A percentile compares a stretch with the other conserved stretches of the same genome.
phyloP scores from a whole-genome alignment of 2,797 vertebrate genomes.

The Phalanger gymnotis region DNA sequence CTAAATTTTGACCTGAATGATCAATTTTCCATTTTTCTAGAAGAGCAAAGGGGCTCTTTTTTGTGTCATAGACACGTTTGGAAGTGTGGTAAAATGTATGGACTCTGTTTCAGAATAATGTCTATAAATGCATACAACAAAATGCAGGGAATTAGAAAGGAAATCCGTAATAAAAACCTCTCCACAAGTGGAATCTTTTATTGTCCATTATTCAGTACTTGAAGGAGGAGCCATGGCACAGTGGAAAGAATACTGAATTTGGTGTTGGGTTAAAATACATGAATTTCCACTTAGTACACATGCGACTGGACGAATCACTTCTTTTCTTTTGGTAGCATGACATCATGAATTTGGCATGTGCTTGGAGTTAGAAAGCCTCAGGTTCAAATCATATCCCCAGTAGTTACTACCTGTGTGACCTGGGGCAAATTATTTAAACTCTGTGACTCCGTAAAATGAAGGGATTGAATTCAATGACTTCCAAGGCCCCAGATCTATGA shows the following conservation, averaged over 20 bases:
- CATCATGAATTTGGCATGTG: background rate
- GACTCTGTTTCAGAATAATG: background rate
- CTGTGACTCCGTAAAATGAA: background rate
- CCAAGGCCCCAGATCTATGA: background rate
- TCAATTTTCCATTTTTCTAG: background rate
- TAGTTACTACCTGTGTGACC: background rate
- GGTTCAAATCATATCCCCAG: background rate
- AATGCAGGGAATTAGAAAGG: background rate
- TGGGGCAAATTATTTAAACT: background rate
- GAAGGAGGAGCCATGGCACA: background rate
- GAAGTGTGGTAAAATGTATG: background rate
- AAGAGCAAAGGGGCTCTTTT: background rate
- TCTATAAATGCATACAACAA: background rate
- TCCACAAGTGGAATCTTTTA: background rate
- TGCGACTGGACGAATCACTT: background rate
- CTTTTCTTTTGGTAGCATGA: background rate
- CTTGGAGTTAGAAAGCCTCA: background rate
- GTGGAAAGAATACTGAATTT: background rate
- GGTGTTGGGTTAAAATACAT: background rate
- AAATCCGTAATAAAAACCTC: background rate
- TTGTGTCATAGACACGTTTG: background rate
- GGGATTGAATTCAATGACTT: background rate
- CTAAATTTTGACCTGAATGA: background rate
- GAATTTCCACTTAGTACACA: background rate
- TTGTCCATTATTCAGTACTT: background rate